Conservation (phyloP, 2,888 invertebrate species). For the Caradrina clavipalpis region DNA sequence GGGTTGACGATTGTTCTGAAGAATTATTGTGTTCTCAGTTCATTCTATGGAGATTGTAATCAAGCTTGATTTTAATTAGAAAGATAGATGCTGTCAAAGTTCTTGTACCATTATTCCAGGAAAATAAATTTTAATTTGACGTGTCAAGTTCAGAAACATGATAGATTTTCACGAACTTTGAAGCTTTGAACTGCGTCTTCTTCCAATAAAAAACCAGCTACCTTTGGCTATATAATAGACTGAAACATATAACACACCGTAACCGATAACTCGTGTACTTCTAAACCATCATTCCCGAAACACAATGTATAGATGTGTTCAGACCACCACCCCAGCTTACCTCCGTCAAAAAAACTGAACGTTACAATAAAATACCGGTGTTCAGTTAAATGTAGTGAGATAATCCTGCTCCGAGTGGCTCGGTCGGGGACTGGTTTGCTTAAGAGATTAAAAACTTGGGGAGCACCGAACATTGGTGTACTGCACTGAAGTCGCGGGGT, state of each 20-base stretch:
- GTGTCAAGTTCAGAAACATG: no score
- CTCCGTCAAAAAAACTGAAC: conserved; percentile 51
- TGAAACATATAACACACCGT: neutral
- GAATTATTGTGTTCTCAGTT: conserved; percentile 17
- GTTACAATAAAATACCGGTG: conserved; percentile 68
- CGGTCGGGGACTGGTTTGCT: conserved; percentile 71
- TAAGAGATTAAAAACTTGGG: conserved; percentile 81
- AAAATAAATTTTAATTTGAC: neutral
- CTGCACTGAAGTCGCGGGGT: conserved; percentile 12
- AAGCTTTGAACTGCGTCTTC: no score
- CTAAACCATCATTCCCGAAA: neutral
- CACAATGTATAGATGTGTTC: neutral
- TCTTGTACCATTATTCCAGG: neutral
- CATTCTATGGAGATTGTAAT: conserved; percentile 39
- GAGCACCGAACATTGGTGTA: conserved; percentile 50
- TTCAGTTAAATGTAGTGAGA: conserved; percentile 79
- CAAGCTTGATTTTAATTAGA: conserved; percentile 25
- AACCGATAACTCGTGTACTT: neutral
- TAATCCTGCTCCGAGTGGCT: conserved; percentile 75
- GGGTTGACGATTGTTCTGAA: conserved; percentile 50
- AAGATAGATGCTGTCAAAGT: neutral
- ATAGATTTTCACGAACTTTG: neutral
- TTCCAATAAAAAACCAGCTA: no score
- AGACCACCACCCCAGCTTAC: conserved; percentile 39
- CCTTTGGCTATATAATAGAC: no score